Conservation (phyloP, 2,797 vertebrate genomes). For the Aselliscus stoliczkanus region DNA sequence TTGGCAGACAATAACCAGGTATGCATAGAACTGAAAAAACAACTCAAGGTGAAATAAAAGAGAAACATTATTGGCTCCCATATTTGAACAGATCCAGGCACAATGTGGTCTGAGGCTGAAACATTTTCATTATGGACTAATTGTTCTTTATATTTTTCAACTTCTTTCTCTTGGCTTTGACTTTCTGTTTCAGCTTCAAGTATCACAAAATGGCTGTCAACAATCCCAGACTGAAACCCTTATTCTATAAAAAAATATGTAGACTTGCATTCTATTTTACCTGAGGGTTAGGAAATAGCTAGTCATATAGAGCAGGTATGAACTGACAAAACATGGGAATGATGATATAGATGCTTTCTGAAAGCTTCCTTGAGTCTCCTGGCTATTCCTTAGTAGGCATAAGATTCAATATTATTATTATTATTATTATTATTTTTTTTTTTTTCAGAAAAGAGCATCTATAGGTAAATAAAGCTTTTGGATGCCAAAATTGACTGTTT, state of each 20-base stretch:
- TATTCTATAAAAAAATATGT: not conserved
- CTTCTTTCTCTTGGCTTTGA: not conserved
- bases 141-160: not conserved
- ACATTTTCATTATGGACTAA: not conserved
- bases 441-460: not conserved
- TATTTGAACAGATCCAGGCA: not conserved
- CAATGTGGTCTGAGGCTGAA: not conserved
- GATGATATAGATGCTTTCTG: not conserved
- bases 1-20: not conserved
- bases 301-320: not conserved
- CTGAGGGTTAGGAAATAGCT: not conserved
- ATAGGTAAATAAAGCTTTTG: not conserved
- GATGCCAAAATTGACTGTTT: not conserved
- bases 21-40: not conserved
- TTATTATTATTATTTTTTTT: no score
- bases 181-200: not conserved
- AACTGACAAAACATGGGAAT: not conserved
- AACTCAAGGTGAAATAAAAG: not conserved
- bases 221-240: not conserved
- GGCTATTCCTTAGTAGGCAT: not conserved
- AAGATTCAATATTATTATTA: not conserved
- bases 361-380: not conserved
- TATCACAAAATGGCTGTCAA: not conserved
- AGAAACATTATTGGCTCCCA: not conserved
- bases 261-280: not conserved